Evolutionary conservation across 2,797 vertebrate species (phyloP).

Genomic region (Dendrocincla fuliginosa): DNA sequence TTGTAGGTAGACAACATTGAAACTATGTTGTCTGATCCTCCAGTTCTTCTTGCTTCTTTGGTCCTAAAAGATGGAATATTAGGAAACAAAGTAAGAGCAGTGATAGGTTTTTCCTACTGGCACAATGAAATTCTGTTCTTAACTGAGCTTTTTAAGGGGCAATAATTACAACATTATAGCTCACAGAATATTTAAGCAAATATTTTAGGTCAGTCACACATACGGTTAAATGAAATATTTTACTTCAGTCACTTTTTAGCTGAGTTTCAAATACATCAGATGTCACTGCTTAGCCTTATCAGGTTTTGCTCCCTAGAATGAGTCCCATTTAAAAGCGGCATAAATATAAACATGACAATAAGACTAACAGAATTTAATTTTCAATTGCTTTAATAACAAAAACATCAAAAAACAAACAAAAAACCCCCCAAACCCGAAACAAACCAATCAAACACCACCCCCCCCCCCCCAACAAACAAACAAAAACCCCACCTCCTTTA

Average conservation of each 20-base stretch:
- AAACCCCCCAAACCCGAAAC: no score
- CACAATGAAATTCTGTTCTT: not conserved
- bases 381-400: not conserved
- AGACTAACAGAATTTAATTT: not conserved
- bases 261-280: not conserved
- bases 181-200: not conserved
- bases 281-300: not conserved
- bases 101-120: not conserved
- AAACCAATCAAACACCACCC: no score
- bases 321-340: not conserved
- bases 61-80: not conserved
- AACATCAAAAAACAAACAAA: no score
- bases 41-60: not conserved
- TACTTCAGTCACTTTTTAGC: not conserved
- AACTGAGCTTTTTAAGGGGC: not conserved
- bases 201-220: not conserved
- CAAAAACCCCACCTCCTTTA: not conserved
- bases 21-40: not conserved
- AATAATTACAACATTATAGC: not conserved
- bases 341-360: not conserved
- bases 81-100: not conserved
- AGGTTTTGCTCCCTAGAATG: not conserved
- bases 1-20: not conserved
- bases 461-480: no score
- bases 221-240: not conserved